A percentile compares a stretch with the other conserved stretches of the same genome.
Evolutionary conservation across 2,797 vertebrate species (phyloP).

Genomic region (Fringilla coelebs): DNA sequence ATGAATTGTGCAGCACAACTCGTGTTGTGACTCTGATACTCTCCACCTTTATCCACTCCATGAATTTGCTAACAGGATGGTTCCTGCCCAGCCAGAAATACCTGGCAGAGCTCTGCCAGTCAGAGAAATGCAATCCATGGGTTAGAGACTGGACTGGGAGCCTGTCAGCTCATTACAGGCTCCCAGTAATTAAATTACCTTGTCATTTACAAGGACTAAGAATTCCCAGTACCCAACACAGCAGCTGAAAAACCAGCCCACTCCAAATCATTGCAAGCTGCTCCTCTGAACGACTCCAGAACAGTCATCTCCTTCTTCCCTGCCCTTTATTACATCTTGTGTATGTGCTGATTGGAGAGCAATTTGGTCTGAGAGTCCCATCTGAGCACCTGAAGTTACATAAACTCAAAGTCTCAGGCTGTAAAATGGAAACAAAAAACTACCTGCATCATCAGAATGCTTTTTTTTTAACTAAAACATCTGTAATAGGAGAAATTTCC

Average conservation of each 20-base stretch:
- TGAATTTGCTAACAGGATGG: background rate
- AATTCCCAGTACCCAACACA: background rate
- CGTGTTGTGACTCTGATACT: background rate
- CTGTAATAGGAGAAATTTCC: background rate
- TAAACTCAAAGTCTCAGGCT: background rate
- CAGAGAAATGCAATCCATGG: background rate
- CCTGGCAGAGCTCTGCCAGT: background rate
- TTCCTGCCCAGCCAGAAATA: background rate
- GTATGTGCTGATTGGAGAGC: background rate
- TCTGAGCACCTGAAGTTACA: background rate
- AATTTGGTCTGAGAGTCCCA: background rate
- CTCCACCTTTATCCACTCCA: background rate
- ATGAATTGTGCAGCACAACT: background rate
- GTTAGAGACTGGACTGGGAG: background rate
- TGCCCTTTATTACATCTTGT: background rate
- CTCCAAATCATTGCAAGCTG: background rate
- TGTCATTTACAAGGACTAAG: background rate
- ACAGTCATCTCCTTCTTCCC: background rate
- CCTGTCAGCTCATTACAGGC: background rate
- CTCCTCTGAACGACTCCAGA: background rate
- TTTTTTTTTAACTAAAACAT: background rate
- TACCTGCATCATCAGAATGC: accelerated
- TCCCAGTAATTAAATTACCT: background rate
- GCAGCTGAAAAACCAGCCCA: background rate
- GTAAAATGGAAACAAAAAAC: background rate